Evolutionary conservation across 1,140 invertebrate genomes (phyloP).

Genomic region (Panonychus citri): DNA sequence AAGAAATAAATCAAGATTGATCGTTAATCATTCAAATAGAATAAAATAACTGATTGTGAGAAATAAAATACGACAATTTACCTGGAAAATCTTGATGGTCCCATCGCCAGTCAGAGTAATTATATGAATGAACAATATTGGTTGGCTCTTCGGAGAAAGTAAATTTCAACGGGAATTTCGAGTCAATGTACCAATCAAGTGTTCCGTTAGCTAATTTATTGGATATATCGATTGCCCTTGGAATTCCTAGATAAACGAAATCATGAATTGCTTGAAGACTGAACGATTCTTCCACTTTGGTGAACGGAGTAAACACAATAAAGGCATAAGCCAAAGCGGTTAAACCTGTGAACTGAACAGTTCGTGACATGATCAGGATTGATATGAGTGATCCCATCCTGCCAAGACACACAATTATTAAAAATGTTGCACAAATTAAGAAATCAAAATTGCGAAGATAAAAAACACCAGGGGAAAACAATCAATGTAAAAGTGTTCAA

Average conservation of each 20-base stretch:
- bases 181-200: background rate
- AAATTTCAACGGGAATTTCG: background rate
- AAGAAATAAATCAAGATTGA: background rate
- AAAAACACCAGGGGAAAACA: too few species aligned
- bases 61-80: too few species aligned
- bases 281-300: conserved; percentile 99
- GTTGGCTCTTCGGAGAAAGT: background rate
- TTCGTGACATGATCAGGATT: background rate
- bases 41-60: too few species aligned
- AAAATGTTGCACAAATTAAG: too few species aligned
- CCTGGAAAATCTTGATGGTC: conserved; percentile 86
- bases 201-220: background rate
- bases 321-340: background rate
- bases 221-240: background rate
- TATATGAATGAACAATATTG: background rate
- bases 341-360: background rate
- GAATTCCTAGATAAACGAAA: conserved; percentile 54
- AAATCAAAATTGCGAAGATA: too few species aligned
- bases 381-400: background rate
- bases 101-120: conserved; percentile 28
- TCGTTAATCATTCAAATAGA: background rate
- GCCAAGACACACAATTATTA: too few species aligned
- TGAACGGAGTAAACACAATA: conserved; percentile 42
- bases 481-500: too few species aligned
- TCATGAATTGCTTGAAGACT: conserved; percentile 96